A percentile compares a stretch with the other conserved stretches of the same genome.
Evolutionary conservation across 2,888 invertebrate genomes (phyloP).

Genomic region (Brachylomia viminalis): DNA sequence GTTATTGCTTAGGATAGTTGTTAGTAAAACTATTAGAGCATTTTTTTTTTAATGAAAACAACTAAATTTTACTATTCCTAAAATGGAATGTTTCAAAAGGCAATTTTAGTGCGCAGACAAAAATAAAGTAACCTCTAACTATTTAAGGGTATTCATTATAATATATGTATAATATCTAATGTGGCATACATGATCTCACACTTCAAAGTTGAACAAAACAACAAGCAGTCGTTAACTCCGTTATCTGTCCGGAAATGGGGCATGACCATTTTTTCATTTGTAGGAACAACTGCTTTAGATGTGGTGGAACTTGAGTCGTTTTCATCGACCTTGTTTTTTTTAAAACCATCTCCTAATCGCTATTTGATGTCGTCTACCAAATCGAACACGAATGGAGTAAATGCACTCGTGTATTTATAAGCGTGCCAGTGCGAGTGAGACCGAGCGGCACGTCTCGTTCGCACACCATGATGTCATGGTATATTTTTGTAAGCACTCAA

Average conservation of each 20-base stretch:
- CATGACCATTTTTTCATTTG: conserved; percentile 70
- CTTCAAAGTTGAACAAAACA: conserved; percentile 71
- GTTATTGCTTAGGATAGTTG: neutral
- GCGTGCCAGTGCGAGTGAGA: conserved; percentile 76
- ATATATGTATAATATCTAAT: conserved; percentile 74
- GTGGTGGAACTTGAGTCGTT: conserved; percentile 49
- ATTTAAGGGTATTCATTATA: conserved; percentile 67
- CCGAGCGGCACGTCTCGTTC: conserved; percentile 75
- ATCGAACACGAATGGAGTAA: conserved; percentile 83
- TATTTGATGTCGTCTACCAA: conserved; percentile 68
- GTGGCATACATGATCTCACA: conserved; percentile 77
- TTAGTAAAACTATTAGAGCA: neutral
- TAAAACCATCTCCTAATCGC: conserved; percentile 62
- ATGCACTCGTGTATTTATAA: conserved; percentile 85
- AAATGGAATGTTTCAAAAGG: conserved; percentile 15
- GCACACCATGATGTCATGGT: conserved; percentile 90
- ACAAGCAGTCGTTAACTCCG: conserved; percentile 72
- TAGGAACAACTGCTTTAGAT: conserved; percentile 37
- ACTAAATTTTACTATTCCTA: conserved; percentile 4
- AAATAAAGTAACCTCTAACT: conserved; percentile 54
- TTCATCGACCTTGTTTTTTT: conserved; percentile 65
- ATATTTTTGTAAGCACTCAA: conserved; percentile 86
- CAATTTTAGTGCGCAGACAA: conserved; percentile 40
- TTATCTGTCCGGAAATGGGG: conserved; percentile 78
- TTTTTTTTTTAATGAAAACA: neutral